Base-by-base conservation (phyloP, 2,113 vertebrate species). In the Charina bottae region DNA sequence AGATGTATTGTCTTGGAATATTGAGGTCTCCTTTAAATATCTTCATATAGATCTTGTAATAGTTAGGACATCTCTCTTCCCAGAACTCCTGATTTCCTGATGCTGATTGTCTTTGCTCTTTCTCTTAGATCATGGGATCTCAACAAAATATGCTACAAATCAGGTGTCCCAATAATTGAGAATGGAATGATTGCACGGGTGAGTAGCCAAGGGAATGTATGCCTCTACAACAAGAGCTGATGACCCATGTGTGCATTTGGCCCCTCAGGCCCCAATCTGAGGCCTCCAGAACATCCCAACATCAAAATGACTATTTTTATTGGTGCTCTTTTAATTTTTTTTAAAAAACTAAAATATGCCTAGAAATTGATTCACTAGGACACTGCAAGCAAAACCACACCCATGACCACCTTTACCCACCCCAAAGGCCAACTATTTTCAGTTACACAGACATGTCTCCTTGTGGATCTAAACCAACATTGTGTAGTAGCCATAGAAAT, bases 91-190 rank as follows among this genome's bases (percentile, higher is more conserved):
- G 95, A 84, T 92, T 3, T n/a, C 85, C 46, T 85, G 17, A 33
- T 56, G 9, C 58, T 59, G 26, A 24, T 88, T 87, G 4, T 10
- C 2, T 85, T 26, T 84, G 10, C 49, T 64, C n/a, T 93, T 68
- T 83, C 92, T 94, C 96, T 83, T 93, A 99, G 99, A 96, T 99
- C 98, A 0, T 99, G 99, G 99, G 99, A 99, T 97, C 97, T 99
- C 95, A 99, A 99, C 96, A 99, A 99, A 98, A 99, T 99, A 97
- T 99, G 99, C 97, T 99, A 99, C 97, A 99, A 99, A 97, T 99
- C 99, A 0, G 99, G 99, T 93, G 98, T 99, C 46, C 99, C 99
- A 88, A 98, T 99, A 92, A 99, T 99, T 93, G 99, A 99, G 97
- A 99, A 99, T 2, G 98, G 99, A 95, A 99, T 99, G 99, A 99